These are phyloP conservation scores for Sphenodon punctatus DNA, from an alignment of 2,797 vertebrate species.

Conservation along the genomic window DNA sequence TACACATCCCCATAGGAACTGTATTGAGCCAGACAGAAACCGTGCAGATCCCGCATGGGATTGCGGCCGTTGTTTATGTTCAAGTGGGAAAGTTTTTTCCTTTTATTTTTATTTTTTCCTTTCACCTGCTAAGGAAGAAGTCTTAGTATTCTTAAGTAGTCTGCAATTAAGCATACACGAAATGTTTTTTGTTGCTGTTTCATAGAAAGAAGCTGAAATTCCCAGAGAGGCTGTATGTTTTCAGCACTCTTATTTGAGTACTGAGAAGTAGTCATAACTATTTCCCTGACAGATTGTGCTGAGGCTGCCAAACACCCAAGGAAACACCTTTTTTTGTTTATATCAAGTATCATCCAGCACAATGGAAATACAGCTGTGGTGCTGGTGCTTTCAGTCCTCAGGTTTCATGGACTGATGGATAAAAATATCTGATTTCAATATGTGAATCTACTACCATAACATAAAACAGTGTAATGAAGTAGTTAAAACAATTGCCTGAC, in stretches of 20 bases:
- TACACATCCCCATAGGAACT: no score
- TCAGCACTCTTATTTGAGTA: constrained; percentile 67
- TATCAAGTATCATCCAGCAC: constrained; percentile 19
- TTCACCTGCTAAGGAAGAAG: constrained; percentile 15
- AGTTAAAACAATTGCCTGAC: background rate
- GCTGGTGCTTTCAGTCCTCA: constrained; percentile 28
- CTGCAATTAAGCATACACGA: constrained; percentile 69
- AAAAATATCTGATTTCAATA: constrained; percentile 13
- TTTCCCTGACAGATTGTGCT: constrained; percentile 66
- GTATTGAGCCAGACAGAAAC: no score
- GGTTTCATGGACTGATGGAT: constrained; percentile 26
- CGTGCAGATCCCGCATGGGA: no score
- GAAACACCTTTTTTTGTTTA: constrained; percentile 57
- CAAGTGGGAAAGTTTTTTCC: background rate
- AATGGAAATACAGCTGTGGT: constrained; percentile 43
- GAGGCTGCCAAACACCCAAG: constrained; percentile 25
- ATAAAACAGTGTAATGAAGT: background rate
- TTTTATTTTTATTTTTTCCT: background rate
- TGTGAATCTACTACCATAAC: background rate
- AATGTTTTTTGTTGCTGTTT: constrained; percentile 63
- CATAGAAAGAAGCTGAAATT: constrained; percentile 73
- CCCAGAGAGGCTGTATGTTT: constrained; percentile 77
- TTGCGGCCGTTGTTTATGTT: background rate
- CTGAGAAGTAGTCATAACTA: constrained; percentile 65
- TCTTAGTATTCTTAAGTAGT: constrained; percentile 49